Conservation (phyloP, 1,140 invertebrate species). For the Danaus melanippus region DNA sequence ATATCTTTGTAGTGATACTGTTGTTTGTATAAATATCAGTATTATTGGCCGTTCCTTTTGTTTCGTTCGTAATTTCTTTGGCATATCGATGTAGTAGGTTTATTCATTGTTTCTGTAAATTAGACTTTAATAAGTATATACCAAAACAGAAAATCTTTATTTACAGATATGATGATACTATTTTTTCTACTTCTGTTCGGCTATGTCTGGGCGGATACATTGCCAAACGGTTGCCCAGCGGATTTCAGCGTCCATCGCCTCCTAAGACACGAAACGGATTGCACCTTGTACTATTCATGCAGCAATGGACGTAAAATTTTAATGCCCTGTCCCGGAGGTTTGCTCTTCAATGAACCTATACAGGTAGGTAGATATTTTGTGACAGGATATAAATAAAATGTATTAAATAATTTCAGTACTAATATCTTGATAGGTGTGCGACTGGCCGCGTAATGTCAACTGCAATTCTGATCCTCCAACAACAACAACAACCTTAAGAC, state of each 20-base stretch:
- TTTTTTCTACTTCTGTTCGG: constrained; percentile 31
- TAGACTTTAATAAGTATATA: too few species aligned
- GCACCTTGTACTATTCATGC: constrained; percentile 65
- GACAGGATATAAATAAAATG: not conserved
- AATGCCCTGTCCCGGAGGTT: constrained; percentile 31
- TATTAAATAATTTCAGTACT: too few species aligned
- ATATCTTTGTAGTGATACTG: too few species aligned
- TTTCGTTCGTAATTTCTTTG: too few species aligned
- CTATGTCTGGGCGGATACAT: constrained; percentile 29
- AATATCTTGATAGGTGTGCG: too few species aligned
- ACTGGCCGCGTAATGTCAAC: not conserved
- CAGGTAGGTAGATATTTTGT: constrained; percentile 27
- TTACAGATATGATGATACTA: constrained; percentile 36
- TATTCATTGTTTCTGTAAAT: too few species aligned
- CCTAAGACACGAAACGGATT: constrained; percentile 43
- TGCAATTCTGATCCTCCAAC: constrained; percentile 8
- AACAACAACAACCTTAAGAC: constrained; percentile 7
- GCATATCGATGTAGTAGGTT: too few species aligned
- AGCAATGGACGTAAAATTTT: constrained; percentile 49
- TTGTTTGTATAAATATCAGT: too few species aligned
- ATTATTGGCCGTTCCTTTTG: too few species aligned
- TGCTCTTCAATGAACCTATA: constrained; percentile 59
- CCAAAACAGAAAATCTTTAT: not conserved
- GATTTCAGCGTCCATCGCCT: constrained; percentile 26
- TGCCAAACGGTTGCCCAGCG: constrained; percentile 47